These are phyloP conservation scores for Aphelenchoides fujianensis DNA, from an alignment of 1,140 invertebrate genomes.

Conservation along the genomic window DNA sequence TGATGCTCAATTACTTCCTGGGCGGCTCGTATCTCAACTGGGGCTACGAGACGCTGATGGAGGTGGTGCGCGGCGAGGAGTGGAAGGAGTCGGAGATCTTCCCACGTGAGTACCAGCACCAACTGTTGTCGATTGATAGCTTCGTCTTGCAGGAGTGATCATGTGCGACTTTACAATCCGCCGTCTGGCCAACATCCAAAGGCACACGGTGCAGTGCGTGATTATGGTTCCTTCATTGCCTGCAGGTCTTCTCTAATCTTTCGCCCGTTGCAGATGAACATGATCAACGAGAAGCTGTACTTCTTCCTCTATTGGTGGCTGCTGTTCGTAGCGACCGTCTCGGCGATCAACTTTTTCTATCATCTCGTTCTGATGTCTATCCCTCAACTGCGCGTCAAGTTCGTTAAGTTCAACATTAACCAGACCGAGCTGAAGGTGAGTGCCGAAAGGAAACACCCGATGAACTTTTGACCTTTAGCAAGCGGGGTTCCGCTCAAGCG, in stretches of 20 bases:
- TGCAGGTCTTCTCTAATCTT: not conserved
- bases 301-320: slow-evolving; percentile 61
- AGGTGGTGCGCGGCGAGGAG: slow-evolving; percentile 39
- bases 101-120: no score
- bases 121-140: no score
- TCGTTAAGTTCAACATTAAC: slow-evolving; percentile 41
- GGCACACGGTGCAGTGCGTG: slow-evolving; percentile 55
- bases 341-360: slow-evolving; percentile 55
- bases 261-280: slow-evolving; percentile 47
- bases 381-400: slow-evolving; percentile 38
- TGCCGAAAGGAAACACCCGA: no score
- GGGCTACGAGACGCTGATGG: slow-evolving; percentile 61
- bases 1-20: slow-evolving; percentile 65
- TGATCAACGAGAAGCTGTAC: slow-evolving; percentile 61
- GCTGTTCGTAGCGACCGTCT: slow-evolving; percentile 45
- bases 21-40: slow-evolving; percentile 65
- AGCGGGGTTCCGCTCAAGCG: no score
- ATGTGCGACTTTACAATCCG: slow-evolving; percentile 51
- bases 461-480: no score
- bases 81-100: slow-evolving; percentile 51
- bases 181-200: slow-evolving; percentile 48
- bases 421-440: not conserved
- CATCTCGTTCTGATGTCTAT: slow-evolving; percentile 45
- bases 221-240: slow-evolving; percentile 42
- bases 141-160: no score